Evolutionary conservation across 2,113 vertebrate species (phyloP), one percentile per base, ranked within the genome.

Genomic region (Smithornis capensis): DNA sequence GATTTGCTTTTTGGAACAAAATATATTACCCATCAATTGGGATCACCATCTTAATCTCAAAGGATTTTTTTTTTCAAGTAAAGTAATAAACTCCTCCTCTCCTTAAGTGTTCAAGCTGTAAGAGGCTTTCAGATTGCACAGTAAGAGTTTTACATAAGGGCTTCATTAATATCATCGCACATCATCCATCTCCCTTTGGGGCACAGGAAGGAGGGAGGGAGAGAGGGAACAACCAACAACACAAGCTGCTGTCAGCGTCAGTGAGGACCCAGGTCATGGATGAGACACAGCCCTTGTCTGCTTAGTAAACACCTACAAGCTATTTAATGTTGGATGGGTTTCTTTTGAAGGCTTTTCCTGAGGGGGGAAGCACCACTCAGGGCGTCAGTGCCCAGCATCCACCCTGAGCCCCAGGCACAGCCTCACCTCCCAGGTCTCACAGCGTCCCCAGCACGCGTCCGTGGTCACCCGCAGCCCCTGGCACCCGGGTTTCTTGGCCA

Each of bases 401-500:
- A 14, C 52, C 22, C 42, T 21, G 35, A 19, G 38, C 15, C 50
- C 42, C 0, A 0, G 4, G 45, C 0, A 0, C 62, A 35, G 33
- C 67, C 98, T 99, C 96, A 99, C 99, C 99, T 99, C 99, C 99
- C 99, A 99, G 80, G 99, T 99, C 98, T 99, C 98, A 8, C 99
- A 99, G 96, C 99, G 99, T 83, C 99, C 99, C 99, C 99, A 99
- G 98, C 99, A 99, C 60, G 99, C 99, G 5, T 99, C 99, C 0
- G 99, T 99, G 35, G 99, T 99, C 97, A 99, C 97, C 63, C 98
- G 98, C 94, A 99, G 92, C 2, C 96, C 97, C 9, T 95, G 97
- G 81, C 99, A 99, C 82, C 99, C 99, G 0, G 98, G 98, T 68
- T 99, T 99, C 96, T 95, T 98, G 77, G 98, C 99, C 96, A 98